Evolutionary conservation across 2,797 vertebrate species (phyloP), one percentile per base, ranked within the genome.

Genomic region (Gymnothorax reevesii): DNA sequence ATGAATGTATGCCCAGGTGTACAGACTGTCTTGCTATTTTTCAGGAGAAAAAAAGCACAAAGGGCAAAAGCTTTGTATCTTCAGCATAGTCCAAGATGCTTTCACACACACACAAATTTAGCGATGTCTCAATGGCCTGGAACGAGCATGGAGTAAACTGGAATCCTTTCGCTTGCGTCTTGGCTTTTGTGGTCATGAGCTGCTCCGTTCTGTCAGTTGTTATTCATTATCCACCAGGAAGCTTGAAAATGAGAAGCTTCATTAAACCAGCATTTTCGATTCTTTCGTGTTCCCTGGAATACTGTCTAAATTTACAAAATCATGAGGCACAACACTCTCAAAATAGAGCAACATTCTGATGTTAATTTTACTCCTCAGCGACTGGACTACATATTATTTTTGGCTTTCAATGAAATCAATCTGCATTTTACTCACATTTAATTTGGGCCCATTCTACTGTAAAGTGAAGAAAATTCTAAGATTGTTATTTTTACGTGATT

Each of bases 211-310:
- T 79, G 88, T 96, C 96, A 97, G 95, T 97, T 97, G 92, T 97
- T 98, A 93, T 97, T 97, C 96, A 97, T 96, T 92, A 98, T 97
- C 98, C 98, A 99, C 98, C 98, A 99, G 88, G 97, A 98, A 52
- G 97, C 98, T 99, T 94, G 8, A 49, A 91, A 86, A 90, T 85
- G 85, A 91, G 87, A 77, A 85, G 62, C 85, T 49, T 49, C 15
- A 80, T 82, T 66, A 27, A 80, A 69, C 55, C 33, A 42, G 33
- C 33, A 42, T 42, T 42, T 42, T 42, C 33, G 1, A 42, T 2
- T 2, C 33, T 42, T 42, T 42, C 2, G 33, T 42, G 33, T 42
- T 42, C 33, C 33, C 33, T 42, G 33, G 33, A 42, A 42, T 42
- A 42, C 33, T 42, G 33, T 42, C 33, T 42, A 42, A 42, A 42